Evolutionary conservation across 2,797 vertebrate genomes (phyloP), one percentile per base, ranked within the genome.

Genomic region (Poecile montanus): DNA sequence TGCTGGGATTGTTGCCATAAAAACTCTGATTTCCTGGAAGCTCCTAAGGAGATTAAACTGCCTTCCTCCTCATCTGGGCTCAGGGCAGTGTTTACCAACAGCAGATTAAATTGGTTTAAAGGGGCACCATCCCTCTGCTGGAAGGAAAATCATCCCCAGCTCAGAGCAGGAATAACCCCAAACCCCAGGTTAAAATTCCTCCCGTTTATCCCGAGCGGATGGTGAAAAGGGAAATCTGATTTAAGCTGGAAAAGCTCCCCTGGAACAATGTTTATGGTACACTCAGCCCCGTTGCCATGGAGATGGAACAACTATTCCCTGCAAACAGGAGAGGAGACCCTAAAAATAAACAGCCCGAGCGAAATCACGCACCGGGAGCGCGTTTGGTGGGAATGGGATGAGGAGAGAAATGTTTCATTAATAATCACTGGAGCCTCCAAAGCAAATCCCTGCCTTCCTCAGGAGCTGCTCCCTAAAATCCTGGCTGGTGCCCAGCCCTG

Each of bases 191-290:
- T 61, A 0, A 50, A 27, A 34, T 0, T 3, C 8, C 15, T 29
- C 2, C 42, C 1, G 9, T 3, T 4, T 60, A 77, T 62, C 67
- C 88, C 38, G 25, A 58, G 9, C 13, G 29, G 21, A 25, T 51
- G 12, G 34, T 1, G 42, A 8, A 36, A 88, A 92, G 90, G 87
- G 87, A 96, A 95, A 26, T 44, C 62, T 60, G 79, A 4, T 90
- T 85, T 40, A 19, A 87, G 93, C 74, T 40, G 87, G 93, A 94
- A 94, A 56, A 89, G 94, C 85, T 93, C 53, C 83, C 93, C 88
- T 82, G 29, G 72, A 83, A 95, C 84, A 42, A 45, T 97, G 97
- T 97, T 97, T 97, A 94, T 77, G 65, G 91, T 83, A 97, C 94
- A 97, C 96, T 89, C 15, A 22, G 74, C 85, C 79, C 30, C 38